Evolutionary conservation across 1,140 invertebrate genomes (phyloP).

Genomic region (Neodiprion fabricii): DNA sequence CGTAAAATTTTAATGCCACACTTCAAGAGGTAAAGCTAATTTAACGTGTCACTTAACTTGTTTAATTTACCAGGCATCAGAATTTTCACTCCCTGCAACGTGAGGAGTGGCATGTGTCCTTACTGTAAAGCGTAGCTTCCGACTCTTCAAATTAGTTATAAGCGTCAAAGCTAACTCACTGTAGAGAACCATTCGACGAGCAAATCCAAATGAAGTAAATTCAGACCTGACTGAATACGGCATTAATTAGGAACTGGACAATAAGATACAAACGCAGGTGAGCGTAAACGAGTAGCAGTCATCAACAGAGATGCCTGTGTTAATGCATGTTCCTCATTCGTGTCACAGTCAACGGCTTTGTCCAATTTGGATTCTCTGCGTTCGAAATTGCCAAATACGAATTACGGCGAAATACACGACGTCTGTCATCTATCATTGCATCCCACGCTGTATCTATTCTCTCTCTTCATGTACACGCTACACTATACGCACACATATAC

Average conservation of each 20-base stretch:
- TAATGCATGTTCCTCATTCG: neutral
- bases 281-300: neutral
- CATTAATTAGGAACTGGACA: neutral
- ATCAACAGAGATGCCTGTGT: neutral
- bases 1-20: too few relatives aligned
- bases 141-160: neutral
- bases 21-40: too few relatives aligned
- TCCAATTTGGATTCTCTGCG: neutral
- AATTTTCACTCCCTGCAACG: too few relatives aligned
- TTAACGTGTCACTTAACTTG: too few relatives aligned
- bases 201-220: neutral
- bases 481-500: neutral
- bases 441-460: neutral
- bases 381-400: neutral
- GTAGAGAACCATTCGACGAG: neutral
- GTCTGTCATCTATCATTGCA: neutral
- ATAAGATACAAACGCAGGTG: too few relatives aligned
- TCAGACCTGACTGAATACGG: neutral
- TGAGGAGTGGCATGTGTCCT: too few relatives aligned
- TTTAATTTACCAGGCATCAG: too few relatives aligned
- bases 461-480: too few relatives aligned
- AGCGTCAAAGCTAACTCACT: neutral
- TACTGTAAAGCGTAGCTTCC: too few relatives aligned
- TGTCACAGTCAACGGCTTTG: neutral
- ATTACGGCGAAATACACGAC: neutral